Evolutionary conservation across 2,797 vertebrate genomes (phyloP).

Genomic region (Sparus aurata): DNA sequence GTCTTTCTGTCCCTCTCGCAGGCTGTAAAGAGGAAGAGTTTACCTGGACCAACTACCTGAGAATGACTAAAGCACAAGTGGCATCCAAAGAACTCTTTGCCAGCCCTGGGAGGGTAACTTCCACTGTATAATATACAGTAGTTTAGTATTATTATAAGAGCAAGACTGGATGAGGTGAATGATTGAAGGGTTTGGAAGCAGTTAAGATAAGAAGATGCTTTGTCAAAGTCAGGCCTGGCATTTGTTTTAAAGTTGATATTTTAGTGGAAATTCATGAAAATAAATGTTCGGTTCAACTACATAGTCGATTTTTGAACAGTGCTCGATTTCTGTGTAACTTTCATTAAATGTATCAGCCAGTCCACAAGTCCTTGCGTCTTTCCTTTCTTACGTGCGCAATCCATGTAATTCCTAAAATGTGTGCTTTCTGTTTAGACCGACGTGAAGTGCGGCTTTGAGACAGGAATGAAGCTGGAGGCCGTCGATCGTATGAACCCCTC

Average conservation of each 20-base stretch:
- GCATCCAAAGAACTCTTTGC: conserved; percentile 94
- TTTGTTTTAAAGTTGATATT: neutral
- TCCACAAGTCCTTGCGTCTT: neutral
- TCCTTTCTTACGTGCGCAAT: neutral
- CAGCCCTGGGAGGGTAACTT: conserved; percentile 89
- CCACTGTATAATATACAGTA: conserved; percentile 24
- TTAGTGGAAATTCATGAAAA: neutral
- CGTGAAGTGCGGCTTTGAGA: conserved; percentile 89
- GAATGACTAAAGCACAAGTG: conserved; percentile 94
- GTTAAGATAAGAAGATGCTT: neutral
- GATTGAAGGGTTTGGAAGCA: conserved; percentile 3
- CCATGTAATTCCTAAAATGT: neutral
- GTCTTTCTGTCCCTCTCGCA: conserved; percentile 70
- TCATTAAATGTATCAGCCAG: neutral
- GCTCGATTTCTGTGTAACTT: neutral
- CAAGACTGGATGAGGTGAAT: conserved; percentile 34
- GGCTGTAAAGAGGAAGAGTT: conserved; percentile 99
- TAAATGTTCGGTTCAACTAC: neutral
- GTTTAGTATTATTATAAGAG: conserved; percentile 18
- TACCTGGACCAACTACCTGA: conserved; percentile 96
- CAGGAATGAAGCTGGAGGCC: conserved; percentile 98
- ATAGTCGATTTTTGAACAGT: neutral
- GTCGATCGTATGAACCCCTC: conserved; percentile 99
- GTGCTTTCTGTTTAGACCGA: conserved; percentile 81
- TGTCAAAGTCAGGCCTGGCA: neutral